phyloP scores from a whole-genome alignment of 1,140 invertebrate genomes.

The Neocloeon triangulifer region DNA sequence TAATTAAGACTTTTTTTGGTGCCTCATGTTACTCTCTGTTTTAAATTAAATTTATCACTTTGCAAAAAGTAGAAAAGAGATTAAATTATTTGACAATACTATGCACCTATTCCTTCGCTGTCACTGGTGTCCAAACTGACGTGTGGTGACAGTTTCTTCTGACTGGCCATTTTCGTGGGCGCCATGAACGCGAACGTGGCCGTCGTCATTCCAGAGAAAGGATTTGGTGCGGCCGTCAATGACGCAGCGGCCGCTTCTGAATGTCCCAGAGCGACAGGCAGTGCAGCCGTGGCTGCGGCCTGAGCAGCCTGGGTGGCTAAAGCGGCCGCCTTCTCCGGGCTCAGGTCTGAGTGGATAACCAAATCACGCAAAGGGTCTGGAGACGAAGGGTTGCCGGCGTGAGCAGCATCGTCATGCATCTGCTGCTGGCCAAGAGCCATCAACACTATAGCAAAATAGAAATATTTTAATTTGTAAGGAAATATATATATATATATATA shows the following conservation, averaged over 20 bases:
- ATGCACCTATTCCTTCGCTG: slow-evolving; percentile 31
- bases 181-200: slow-evolving; percentile 15
- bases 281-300: slow-evolving; percentile 13
- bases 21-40: too few species aligned
- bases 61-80: too few species aligned
- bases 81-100: too few species aligned
- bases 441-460: too few species aligned
- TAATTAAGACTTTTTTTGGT: too few species aligned
- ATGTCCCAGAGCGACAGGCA: slow-evolving; percentile 15
- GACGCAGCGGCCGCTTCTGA: slow-evolving; percentile 8
- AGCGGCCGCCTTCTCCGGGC: slow-evolving; percentile 17
- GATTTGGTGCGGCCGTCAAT: slow-evolving; percentile 2
- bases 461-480: too few species aligned
- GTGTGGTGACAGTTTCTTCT: slow-evolving; percentile 7
- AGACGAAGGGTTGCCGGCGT: not conserved
- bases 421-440: too few species aligned
- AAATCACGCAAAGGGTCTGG: slow-evolving; percentile 20
- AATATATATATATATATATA: too few species aligned
- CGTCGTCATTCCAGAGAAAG: slow-evolving; percentile 16
- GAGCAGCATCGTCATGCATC: not conserved
- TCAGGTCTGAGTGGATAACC: slow-evolving; percentile 18
- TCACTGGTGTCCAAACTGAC: slow-evolving; percentile 30
- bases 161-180: slow-evolving; percentile 21
- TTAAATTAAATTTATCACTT: too few species aligned
- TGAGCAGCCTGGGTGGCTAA: slow-evolving; percentile 11